Evolutionary conservation across 2,797 vertebrate species (phyloP).

Genomic region (Enteromius afrohamiltoni): DNA sequence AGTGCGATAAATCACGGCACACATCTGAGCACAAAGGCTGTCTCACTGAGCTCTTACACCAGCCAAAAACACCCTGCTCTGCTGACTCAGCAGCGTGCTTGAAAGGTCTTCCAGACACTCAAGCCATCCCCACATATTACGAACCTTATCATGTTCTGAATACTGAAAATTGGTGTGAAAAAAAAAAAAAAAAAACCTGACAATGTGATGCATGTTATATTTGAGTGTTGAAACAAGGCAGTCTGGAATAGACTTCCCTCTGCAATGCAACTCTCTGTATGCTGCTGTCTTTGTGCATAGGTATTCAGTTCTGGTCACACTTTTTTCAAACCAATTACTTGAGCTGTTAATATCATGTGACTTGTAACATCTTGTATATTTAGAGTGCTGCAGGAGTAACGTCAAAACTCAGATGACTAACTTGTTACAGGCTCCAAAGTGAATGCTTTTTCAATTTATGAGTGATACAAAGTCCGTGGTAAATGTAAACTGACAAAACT

Average conservation of each 20-base stretch:
- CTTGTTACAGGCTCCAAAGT: not conserved
- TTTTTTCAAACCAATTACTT: not conserved
- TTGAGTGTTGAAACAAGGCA: conserved; percentile 7
- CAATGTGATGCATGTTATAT: not conserved
- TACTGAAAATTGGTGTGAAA: conserved; percentile 1
- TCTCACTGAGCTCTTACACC: conserved; percentile 46
- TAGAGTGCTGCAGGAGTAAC: not conserved
- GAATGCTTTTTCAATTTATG: not conserved
- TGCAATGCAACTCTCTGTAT: not conserved
- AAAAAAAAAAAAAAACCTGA: not conserved
- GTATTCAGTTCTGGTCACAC: not conserved
- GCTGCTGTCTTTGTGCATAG: not conserved
- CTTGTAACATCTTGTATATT: not conserved
- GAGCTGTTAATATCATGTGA: not conserved
- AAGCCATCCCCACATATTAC: conserved; percentile 23
- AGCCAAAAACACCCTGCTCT: conserved; percentile 58
- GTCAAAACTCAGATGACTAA: not conserved
- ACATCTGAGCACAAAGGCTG: conserved; percentile 54
- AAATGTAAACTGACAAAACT: not conserved
- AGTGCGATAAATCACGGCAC: conserved; percentile 74
- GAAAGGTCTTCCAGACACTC: conserved; percentile 33
- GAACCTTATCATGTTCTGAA: not conserved
- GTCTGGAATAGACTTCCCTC: not conserved
- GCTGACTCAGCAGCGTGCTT: conserved; percentile 60
- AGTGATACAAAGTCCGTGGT: not conserved